Percentiles rank a stretch among this genome's conserved stretches.
Evolutionary conservation across 2,797 vertebrate genomes (phyloP).

Genomic region (Tarsius wallacei): DNA sequence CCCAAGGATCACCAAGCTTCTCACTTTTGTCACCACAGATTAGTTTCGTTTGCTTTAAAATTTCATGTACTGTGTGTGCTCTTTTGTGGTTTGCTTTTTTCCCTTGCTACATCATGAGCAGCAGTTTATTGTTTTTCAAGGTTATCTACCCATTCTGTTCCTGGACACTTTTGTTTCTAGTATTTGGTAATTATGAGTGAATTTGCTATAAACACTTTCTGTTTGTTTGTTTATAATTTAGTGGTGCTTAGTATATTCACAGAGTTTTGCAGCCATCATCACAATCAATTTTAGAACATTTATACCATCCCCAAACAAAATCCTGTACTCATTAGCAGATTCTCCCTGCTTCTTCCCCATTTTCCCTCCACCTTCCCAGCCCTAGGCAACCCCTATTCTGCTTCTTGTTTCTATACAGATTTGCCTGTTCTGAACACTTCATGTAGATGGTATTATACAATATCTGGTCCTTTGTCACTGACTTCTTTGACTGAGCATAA

Average conservation of each 20-base stretch:
- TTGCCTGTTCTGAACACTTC: not conserved
- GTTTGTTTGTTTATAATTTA: not conserved
- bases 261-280: too few relatives aligned
- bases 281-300: not conserved
- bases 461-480: not conserved
- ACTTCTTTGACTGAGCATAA: not conserved
- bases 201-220: not conserved
- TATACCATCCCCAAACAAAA: not conserved
- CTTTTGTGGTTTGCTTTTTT: not conserved
- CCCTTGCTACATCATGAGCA: not conserved
- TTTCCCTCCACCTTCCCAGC: not conserved
- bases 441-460: not conserved
- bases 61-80: not conserved
- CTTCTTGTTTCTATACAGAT: not conserved
- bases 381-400: not conserved
- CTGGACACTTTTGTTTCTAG: constrained; percentile 6
- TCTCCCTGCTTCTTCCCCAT: not conserved
- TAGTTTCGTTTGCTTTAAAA: not conserved
- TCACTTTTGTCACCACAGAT: not conserved
- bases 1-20: not conserved
- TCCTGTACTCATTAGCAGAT: not conserved
- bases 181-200: constrained; percentile 25
- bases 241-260: too few relatives aligned
- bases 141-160: not conserved
- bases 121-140: not conserved